Percentiles rank a stretch among this genome's conserved stretches.
Conservation (phyloP, 2,113 vertebrate genomes). For the Panthera uncia region DNA sequence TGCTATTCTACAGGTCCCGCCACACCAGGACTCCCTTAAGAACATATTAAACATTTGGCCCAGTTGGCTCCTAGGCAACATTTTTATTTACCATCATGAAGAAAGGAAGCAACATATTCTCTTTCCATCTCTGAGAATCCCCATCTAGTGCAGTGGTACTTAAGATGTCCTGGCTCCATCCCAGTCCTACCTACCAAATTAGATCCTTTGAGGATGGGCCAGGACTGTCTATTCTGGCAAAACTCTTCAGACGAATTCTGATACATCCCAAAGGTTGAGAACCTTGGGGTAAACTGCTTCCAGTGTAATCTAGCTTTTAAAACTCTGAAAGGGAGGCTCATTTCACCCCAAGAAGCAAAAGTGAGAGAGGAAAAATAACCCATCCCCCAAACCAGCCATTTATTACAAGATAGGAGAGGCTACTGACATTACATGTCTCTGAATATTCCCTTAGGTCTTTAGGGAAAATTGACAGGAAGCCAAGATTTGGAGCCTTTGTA, state of each 20-base stretch:
- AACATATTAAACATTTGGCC: background rate
- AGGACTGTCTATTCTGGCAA: background rate
- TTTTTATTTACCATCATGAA: background rate
- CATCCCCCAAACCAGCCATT: background rate
- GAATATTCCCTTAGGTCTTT: conserved; percentile 9
- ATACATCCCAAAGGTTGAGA: background rate
- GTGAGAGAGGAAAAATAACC: background rate
- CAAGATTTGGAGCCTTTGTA: conserved; percentile 2
- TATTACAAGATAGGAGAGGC: background rate
- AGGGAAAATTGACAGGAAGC: conserved; percentile 36
- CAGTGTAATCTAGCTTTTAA: background rate
- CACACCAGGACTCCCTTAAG: background rate
- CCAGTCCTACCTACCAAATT: background rate
- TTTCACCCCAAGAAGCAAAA: conserved; percentile 37
- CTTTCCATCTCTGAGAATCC: background rate
- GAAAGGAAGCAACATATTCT: background rate
- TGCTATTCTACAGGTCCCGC: background rate
- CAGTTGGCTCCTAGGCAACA: background rate
- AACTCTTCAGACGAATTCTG: background rate
- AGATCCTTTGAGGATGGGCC: background rate
- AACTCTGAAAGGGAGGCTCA: background rate
- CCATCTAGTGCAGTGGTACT: background rate
- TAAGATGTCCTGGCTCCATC: background rate
- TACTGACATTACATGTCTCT: background rate
- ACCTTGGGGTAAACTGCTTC: background rate